Evolutionary conservation across 2,888 invertebrate genomes (phyloP).

Genomic region (Odontocerum albicorne): DNA sequence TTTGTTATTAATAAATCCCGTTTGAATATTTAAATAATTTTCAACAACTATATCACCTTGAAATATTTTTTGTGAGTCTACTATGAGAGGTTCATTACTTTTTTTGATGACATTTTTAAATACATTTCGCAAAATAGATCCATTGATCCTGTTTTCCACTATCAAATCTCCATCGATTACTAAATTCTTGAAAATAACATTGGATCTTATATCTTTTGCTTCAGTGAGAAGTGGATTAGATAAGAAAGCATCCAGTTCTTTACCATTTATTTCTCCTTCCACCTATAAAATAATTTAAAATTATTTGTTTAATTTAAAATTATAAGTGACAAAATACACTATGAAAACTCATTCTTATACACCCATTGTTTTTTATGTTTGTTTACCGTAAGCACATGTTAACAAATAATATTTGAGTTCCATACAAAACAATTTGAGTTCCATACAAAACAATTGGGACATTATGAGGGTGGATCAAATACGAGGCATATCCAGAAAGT

Average conservation of each 20-base stretch:
- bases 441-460: too few relatives aligned
- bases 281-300: conserved; percentile 49
- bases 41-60: conserved; percentile 44
- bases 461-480: too few relatives aligned
- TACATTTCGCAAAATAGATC: conserved; percentile 42
- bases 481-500: too few relatives aligned
- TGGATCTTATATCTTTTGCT: conserved; percentile 44
- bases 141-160: conserved; percentile 49
- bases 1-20: conserved; percentile 50
- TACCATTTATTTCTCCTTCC: conserved; percentile 51
- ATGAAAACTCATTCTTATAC: too few relatives aligned
- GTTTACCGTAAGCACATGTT: too few relatives aligned
- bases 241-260: conserved; percentile 45
- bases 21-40: conserved; percentile 46
- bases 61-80: conserved; percentile 54
- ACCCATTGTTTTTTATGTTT: too few relatives aligned
- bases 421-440: too few relatives aligned
- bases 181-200: conserved; percentile 52
- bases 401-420: too few relatives aligned
- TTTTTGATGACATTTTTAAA: conserved; percentile 54
- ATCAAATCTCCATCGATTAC: conserved; percentile 53
- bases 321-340: too few relatives aligned
- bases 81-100: conserved; percentile 42
- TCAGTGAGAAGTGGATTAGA: conserved; percentile 53
- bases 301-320: too few relatives aligned